These are phyloP conservation scores for Limenitis camilla DNA, from an alignment of 2,888 invertebrate species.

Conservation along the genomic window DNA sequence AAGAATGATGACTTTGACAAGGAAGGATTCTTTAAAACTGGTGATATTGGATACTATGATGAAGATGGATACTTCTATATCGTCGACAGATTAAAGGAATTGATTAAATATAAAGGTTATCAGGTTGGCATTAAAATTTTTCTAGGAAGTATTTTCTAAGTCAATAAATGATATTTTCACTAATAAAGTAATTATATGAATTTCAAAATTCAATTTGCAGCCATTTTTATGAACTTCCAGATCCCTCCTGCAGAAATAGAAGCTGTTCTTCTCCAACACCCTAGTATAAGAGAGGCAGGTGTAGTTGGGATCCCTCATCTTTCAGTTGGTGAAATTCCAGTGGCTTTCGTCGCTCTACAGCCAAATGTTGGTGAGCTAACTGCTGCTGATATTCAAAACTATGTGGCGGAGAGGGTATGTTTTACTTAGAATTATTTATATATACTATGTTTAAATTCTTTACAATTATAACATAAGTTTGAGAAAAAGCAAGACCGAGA, in stretches of 20 bases:
- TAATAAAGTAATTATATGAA: too few species aligned
- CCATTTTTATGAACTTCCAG: too few species aligned
- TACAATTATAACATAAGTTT: too few species aligned
- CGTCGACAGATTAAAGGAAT: slow-evolving; percentile 55
- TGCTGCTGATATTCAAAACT: slow-evolving; percentile 72
- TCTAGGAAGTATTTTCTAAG: background rate
- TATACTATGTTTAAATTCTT: background rate
- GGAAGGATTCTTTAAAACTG: slow-evolving; percentile 84
- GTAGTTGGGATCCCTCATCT: slow-evolving; percentile 84
- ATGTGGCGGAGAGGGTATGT: slow-evolving; percentile 68
- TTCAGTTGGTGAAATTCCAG: slow-evolving; percentile 82
- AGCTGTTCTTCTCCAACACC: slow-evolving; percentile 81
- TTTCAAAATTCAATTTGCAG: too few species aligned
- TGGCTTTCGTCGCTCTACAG: slow-evolving; percentile 81
- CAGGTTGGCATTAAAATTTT: slow-evolving; percentile 38
- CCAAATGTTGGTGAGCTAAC: slow-evolving; percentile 39
- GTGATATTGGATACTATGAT: slow-evolving; percentile 59
- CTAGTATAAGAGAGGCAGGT: slow-evolving; percentile 82
- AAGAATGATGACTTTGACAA: slow-evolving; percentile 79
- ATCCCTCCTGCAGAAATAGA: slow-evolving; percentile 93
- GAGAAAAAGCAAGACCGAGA: too few species aligned
- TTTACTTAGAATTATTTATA: background rate
- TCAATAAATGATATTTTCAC: too few species aligned
- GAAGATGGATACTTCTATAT: slow-evolving; percentile 48
- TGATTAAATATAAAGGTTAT: slow-evolving; percentile 58